These are phyloP conservation scores for Antrozous pallidus DNA, from an alignment of 2,797 vertebrate genomes.

Conservation along the genomic window DNA sequence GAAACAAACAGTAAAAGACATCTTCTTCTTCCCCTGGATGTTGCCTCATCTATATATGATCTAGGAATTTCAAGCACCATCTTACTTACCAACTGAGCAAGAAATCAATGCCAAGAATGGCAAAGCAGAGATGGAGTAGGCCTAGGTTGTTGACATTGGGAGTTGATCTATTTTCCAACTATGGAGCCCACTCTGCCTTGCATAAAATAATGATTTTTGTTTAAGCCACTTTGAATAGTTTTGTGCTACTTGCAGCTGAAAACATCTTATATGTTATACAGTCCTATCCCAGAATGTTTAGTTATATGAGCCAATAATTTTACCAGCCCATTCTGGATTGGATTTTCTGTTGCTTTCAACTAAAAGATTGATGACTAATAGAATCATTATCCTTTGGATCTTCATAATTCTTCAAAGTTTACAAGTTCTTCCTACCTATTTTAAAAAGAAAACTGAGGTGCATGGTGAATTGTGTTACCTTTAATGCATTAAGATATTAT, in stretches of 20 bases:
- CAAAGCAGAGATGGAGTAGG: not conserved
- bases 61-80: not conserved
- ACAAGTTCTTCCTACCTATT: not conserved
- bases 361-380: not conserved
- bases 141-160: not conserved
- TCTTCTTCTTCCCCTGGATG: not conserved
- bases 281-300: not conserved
- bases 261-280: not conserved
- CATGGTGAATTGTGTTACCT: not conserved
- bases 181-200: not conserved
- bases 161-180: not conserved
- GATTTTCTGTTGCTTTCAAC: constrained; percentile 18
- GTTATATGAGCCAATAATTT: constrained; percentile 3
- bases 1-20: not conserved
- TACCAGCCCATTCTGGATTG: not conserved
- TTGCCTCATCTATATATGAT: not conserved
- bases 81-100: not conserved
- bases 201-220: not conserved
- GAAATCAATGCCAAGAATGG: not conserved
- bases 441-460: not conserved
- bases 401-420: not conserved
- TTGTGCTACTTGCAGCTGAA: not conserved
- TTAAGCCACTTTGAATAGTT: not conserved
- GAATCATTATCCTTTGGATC: not conserved
- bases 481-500: not conserved